These are phyloP conservation scores for Miltochrista miniata DNA, from an alignment of 2,888 invertebrate genomes.

Conservation along the genomic window DNA sequence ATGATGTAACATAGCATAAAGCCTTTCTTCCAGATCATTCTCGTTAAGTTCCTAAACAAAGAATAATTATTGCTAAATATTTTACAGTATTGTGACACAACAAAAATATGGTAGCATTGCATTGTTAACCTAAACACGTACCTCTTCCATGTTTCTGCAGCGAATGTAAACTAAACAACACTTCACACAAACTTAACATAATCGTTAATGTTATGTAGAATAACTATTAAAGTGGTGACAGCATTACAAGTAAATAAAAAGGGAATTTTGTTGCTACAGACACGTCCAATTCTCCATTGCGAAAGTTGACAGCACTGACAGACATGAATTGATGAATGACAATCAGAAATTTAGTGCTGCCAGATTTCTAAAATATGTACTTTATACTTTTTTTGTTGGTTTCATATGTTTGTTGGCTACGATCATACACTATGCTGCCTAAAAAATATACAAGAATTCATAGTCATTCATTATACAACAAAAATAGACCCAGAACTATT, in stretches of 20 bases:
- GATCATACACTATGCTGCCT: too few relatives aligned
- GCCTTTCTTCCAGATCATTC: conserved; percentile 75
- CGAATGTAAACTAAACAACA: conserved; percentile 67
- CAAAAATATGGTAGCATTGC: conserved; percentile 63
- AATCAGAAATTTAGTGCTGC: conserved; percentile 13
- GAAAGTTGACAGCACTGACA: conserved; percentile 53
- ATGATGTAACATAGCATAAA: conserved; percentile 78
- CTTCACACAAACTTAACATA: conserved; percentile 74
- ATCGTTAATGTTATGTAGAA: conserved; percentile 65
- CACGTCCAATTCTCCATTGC: conserved; percentile 77
- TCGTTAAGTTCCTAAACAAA: conserved; percentile 80
- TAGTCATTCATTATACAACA: too few relatives aligned
- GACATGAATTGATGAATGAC: too few relatives aligned
- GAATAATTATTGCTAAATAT: conserved; percentile 51
- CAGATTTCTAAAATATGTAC: background rate
- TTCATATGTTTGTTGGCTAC: too few relatives aligned
- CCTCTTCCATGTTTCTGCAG: conserved; percentile 78
- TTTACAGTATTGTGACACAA: conserved; percentile 59
- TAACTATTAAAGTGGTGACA: conserved; percentile 64
- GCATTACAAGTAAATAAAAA: conserved; percentile 74
- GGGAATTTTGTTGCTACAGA: conserved; percentile 65
- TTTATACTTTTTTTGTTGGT: too few relatives aligned
- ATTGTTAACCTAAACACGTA: conserved; percentile 54
- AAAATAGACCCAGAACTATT: too few relatives aligned
- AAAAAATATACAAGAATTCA: too few relatives aligned